Conservation (phyloP, 2,113 vertebrate species). For the Atractosteus spatula region DNA sequence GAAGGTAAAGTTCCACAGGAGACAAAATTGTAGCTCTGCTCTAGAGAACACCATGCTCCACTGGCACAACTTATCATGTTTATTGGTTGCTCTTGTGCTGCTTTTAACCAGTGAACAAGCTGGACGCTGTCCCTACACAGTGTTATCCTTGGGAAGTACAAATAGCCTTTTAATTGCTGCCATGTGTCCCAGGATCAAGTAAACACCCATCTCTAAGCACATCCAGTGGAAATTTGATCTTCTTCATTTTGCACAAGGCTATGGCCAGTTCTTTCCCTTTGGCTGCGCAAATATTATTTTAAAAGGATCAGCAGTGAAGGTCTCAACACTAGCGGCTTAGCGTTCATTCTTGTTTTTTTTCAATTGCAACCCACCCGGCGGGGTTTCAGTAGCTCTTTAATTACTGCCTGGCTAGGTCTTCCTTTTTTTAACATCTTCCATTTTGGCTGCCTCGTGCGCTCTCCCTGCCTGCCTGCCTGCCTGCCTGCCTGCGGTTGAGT, state of each 20-base stretch:
- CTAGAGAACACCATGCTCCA: conserved; percentile 26
- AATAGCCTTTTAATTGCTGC: conserved; percentile 76
- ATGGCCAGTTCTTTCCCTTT: conserved; percentile 53
- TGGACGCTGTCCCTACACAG: conserved; percentile 62
- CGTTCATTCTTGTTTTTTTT: conserved; percentile 22
- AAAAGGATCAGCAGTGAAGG: conserved; percentile 20
- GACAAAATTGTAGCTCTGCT: background rate
- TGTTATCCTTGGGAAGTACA: conserved; percentile 71
- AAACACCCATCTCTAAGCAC: conserved; percentile 65
- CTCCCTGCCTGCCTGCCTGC: conserved; percentile 29
- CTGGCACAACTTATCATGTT: conserved; percentile 56
- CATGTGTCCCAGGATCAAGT: conserved; percentile 71
- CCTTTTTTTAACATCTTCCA: conserved; percentile 45
- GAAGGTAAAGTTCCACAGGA: background rate
- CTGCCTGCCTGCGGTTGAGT: conserved; percentile 33
- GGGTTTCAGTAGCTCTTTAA: conserved; percentile 42
- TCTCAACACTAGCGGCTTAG: conserved; percentile 20
- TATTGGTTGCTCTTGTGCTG: conserved; percentile 58
- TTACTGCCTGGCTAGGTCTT: conserved; percentile 35
- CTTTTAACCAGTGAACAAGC: conserved; percentile 63
- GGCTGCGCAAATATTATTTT: conserved; percentile 57
- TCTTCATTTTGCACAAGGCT: conserved; percentile 41
- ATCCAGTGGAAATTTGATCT: conserved; percentile 57
- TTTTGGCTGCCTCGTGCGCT: conserved; percentile 34
- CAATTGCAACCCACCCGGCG: conserved; percentile 34